Base-by-base conservation (phyloP, 2,888 invertebrate genomes). In the Drosophila macrospina region DNA sequence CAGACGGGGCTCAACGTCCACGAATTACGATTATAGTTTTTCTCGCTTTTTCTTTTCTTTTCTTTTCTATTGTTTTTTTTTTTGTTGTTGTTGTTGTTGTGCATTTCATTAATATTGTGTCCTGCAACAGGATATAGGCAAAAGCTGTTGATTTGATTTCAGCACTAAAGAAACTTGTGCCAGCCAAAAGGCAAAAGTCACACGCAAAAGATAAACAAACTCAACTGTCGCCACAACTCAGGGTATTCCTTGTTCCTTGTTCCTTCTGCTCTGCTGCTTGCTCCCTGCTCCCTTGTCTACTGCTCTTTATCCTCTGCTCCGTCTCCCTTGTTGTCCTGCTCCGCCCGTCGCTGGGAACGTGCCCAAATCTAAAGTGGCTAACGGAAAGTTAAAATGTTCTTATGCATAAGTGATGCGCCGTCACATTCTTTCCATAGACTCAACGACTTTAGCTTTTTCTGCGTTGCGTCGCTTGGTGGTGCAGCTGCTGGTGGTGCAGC, bases 381-480 rank as follows among this genome's bases (percentile, higher is more conserved):
- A 78, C 75, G 76, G 68, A 84, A 81, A 84, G 84, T 87, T 84
- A 78, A 84, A 84, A 86, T 87, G 76, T 82, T 80, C 82, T 85
- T 85, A 71, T 85, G 87, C 87, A 85, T 85, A 85, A 85, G 78
- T 87, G 84, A 87, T 82, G 78, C 59, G 59, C 42, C 50, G 62
- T 75, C 69, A 67, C 74, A 78, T 68, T 64, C 71, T 71, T 64
- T 57, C 51, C 76, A 73, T 57, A 45, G 55, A 55, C 59, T 39
- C 28, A 32, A 50, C 32, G 41, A 51, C 65, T 74, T 66, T 7
- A 13, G 39, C 52, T 50, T 34, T 57, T 24, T 15, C 54, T 52
- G 42, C 57, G 57, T 47, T 62, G 62, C 32, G 56, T 32, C 41
- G 10, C 26, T 16, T 50, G 36, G 5, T 44, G 42, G 16, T 39